phyloP scores from a whole-genome alignment of 2,113 vertebrate genomes.

The Stomatorhinus ivindoensis region DNA sequence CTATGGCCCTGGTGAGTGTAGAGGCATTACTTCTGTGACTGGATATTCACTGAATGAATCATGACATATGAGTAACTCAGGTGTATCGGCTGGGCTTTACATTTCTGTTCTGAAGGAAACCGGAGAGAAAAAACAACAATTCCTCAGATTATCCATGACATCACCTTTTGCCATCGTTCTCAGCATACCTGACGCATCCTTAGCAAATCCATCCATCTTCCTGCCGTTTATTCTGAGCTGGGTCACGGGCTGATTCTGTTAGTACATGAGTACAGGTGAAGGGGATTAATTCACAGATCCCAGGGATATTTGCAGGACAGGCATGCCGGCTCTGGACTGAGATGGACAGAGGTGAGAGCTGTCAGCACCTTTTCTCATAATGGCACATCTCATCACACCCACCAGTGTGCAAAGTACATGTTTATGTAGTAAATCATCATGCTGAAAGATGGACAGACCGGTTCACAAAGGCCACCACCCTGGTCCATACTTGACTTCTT shows the following conservation, averaged over 20 bases:
- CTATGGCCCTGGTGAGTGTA: neutral
- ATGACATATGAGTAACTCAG: neutral
- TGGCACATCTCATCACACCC: neutral
- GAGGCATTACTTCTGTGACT: neutral
- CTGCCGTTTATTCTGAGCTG: neutral
- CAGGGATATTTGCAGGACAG: neutral
- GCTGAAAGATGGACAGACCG: neutral
- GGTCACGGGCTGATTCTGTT: neutral
- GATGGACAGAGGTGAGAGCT: neutral
- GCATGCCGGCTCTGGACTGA: neutral
- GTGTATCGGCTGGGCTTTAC: neutral
- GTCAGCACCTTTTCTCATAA: neutral
- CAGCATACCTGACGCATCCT: neutral
- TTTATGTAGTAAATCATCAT: neutral
- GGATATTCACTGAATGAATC: neutral
- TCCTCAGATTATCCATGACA: slow-evolving; percentile 1
- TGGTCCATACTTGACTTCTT: neutral
- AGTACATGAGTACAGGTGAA: neutral
- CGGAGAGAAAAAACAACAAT: neutral
- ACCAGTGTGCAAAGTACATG: neutral
- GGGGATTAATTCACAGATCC: neutral
- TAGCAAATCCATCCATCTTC: neutral
- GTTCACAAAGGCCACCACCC: neutral
- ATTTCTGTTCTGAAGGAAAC: slow-evolving; percentile 1
- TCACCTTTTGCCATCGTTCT: neutral